Conservation (phyloP, 37 sponge, comb jelly and placozoan genomes). For the Dysidea cf. avara region DNA sequence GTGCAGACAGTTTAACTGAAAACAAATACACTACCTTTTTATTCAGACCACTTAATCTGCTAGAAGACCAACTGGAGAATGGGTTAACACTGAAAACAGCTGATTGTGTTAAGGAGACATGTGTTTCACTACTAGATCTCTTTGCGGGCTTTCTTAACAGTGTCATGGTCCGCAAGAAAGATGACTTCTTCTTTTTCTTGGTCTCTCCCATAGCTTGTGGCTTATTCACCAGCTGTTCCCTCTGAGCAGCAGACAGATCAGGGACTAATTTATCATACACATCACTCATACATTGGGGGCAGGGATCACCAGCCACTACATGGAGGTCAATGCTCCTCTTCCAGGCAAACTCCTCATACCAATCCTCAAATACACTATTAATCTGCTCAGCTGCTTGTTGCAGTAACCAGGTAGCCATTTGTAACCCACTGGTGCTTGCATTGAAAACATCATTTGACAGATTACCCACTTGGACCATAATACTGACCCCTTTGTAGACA, state of each 20-base stretch:
- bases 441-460: background rate
- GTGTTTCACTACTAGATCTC: too few relatives aligned
- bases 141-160: too few relatives aligned
- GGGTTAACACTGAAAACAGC: too few relatives aligned
- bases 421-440: constrained; percentile 25
- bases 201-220: too few relatives aligned
- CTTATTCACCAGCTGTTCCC: too few relatives aligned
- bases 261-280: background rate
- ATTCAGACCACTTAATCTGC: too few relatives aligned
- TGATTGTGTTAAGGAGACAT: too few relatives aligned
- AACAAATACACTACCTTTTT: constrained; percentile 40
- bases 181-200: too few relatives aligned
- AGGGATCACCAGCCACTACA: constrained; percentile 31
- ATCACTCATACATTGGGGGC: constrained; percentile 29
- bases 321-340: constrained; percentile 22
- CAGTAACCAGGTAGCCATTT: constrained; percentile 77
- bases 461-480: constrained; percentile 41
- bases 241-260: too few relatives aligned
- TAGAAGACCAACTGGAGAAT: too few relatives aligned
- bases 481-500: constrained; percentile 29
- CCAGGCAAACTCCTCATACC: constrained; percentile 78
- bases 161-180: too few relatives aligned
- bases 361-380: constrained; percentile 81
- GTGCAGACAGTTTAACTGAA: constrained; percentile 27
- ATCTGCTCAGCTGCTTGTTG: constrained; percentile 53